Percentiles rank a stretch among this genome's conserved stretches.
Evolutionary conservation across 2,888 invertebrate species (phyloP).

Genomic region (Melanargia galathea): DNA sequence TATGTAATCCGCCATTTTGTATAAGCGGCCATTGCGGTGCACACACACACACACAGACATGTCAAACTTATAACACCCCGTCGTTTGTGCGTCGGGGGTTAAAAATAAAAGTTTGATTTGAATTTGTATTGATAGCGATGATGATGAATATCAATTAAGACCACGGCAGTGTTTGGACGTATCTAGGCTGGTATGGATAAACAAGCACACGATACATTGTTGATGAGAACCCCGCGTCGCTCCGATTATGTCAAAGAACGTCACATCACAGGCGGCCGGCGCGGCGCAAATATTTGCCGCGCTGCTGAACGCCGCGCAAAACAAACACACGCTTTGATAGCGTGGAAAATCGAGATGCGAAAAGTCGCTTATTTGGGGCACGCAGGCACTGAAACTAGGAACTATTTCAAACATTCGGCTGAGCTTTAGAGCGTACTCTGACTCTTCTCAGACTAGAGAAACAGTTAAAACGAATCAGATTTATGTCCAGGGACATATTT

Average conservation of each 20-base stretch:
- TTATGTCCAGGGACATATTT: too few relatives aligned
- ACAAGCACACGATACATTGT: background rate
- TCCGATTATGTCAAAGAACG: background rate
- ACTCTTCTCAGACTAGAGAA: too few relatives aligned
- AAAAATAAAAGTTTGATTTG: too few relatives aligned
- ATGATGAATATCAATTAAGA: background rate
- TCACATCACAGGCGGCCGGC: background rate
- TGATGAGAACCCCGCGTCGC: background rate
- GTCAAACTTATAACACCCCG: too few relatives aligned
- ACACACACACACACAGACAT: too few relatives aligned
- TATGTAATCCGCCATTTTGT: too few relatives aligned
- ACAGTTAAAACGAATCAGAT: too few relatives aligned
- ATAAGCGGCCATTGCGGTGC: too few relatives aligned
- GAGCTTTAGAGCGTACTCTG: too few relatives aligned
- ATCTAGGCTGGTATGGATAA: background rate
- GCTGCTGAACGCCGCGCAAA: background rate
- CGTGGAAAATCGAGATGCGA: background rate
- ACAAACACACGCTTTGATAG: background rate
- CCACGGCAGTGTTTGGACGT: background rate
- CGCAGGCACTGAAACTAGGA: background rate
- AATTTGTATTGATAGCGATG: too few relatives aligned
- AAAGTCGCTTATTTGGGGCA: background rate
- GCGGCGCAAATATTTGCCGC: conserved; percentile 2
- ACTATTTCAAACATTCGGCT: too few relatives aligned
- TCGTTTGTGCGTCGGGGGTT: too few relatives aligned